Base-by-base conservation (phyloP, 2,888 invertebrate genomes). In the Stegana nigrithorax region DNA sequence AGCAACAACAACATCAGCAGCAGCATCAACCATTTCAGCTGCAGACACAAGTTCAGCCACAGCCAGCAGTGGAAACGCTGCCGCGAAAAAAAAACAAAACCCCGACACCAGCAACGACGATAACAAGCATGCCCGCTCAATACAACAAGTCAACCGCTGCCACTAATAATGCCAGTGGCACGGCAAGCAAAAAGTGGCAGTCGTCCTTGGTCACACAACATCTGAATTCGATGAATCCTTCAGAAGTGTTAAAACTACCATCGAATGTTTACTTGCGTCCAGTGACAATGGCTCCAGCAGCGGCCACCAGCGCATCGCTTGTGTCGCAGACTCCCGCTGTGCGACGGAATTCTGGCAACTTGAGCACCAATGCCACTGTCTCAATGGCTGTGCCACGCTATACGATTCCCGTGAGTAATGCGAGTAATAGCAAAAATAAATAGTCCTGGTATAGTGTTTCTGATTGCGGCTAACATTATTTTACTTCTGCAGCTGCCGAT, bases 191-290 rank as follows among this genome's bases (percentile, higher is more conserved):
- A 21, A 71, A 67, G 60, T 59, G 66, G 17, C 61, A 59, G 39
- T 55, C 53, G 45, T 58, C 64, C n/a, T 45, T 67, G 42, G 60
- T 63, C n/a, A 47, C 66, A 44, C 58, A 66, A 23, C 64, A 36
- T 62, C 17, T 27, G 39, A 23, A 39, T 4, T 8, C 12, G 14
- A 23, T 23, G 25, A 29, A 23, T n/a, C 67, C 50, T 39, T 65
- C 80, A 6, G 73, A 84, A 61, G 59, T 83, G 21, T 70, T 84
- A 7, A 84, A 83, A 64, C 66, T 84, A 51, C 83, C 83, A 4
- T 72, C 76, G 26, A 83, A 77, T 61, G 84, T 85, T n/a, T 83
- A 73, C 66, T 66, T 84, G 25, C 73, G 83, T 10, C 75, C 82
- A 0, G 75, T 84, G 19, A 42, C 68, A 6, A 29, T 61, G 19